Conservation (phyloP, 1,140 invertebrate species). For the Bombus fervidus region DNA sequence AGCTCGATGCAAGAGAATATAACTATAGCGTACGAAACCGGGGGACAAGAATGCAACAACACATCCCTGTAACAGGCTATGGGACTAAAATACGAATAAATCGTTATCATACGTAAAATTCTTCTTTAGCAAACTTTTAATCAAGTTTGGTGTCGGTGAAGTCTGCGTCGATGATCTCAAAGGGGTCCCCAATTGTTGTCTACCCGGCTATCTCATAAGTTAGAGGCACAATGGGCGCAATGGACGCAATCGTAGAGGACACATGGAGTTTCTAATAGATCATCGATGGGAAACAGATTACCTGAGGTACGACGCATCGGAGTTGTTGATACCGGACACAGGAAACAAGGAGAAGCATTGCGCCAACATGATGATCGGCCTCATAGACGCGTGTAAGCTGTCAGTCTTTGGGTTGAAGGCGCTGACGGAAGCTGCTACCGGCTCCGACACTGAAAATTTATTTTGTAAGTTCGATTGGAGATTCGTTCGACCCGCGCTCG, state of each 20-base stretch:
- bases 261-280: background rate
- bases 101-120: too few species aligned
- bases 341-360: conserved; percentile 82
- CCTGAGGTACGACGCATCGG: conserved; percentile 77
- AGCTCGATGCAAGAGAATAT: too few species aligned
- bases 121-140: too few species aligned
- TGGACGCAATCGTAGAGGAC: background rate
- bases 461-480: background rate
- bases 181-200: too few species aligned
- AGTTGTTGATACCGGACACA: conserved; percentile 76
- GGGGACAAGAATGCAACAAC: too few species aligned
- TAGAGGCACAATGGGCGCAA: too few species aligned
- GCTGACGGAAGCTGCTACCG: conserved; percentile 21
- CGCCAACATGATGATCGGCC: conserved; percentile 80
- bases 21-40: too few species aligned
- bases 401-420: conserved; percentile 63
- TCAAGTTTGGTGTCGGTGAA: too few species aligned
- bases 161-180: too few species aligned
- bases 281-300: conserved; percentile 43
- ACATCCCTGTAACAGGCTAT: too few species aligned
- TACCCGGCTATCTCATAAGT: too few species aligned
- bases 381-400: conserved; percentile 78
- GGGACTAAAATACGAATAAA: too few species aligned
- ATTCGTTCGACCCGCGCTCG: background rate
- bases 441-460: conserved; percentile 65